Percentiles rank a stretch among this genome's conserved stretches.
Evolutionary conservation across 2,888 invertebrate species (phyloP).

Genomic region (Empis livida): DNA sequence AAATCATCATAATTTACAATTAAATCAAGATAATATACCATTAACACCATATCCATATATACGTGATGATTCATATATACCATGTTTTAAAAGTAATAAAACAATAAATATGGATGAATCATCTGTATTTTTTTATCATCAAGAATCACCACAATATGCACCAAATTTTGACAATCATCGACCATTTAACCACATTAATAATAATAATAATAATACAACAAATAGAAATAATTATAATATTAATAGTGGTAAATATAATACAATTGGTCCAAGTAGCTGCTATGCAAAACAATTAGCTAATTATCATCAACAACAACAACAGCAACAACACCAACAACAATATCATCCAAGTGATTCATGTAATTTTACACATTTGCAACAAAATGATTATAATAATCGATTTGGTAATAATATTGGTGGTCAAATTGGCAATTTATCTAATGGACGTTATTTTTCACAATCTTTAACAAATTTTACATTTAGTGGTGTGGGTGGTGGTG

Average conservation of each 20-base stretch:
- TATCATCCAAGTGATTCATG: slow-evolving; percentile 6
- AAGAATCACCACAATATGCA: slow-evolving; percentile 14
- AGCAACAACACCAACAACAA: slow-evolving; percentile 13
- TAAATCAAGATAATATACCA: slow-evolving; percentile 11
- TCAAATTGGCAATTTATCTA: neutral
- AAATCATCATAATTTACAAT: neutral
- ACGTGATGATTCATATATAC: slow-evolving; percentile 9
- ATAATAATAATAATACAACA: neutral
- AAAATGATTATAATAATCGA: neutral
- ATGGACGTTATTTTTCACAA: slow-evolving; percentile 31
- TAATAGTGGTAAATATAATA: slow-evolving; percentile 30
- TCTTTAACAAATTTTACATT: slow-evolving; percentile 33
- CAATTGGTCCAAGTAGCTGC: slow-evolving; percentile 34
- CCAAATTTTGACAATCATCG: slow-evolving; percentile 15
- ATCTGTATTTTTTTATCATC: slow-evolving; percentile 15
- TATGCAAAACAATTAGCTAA: slow-evolving; percentile 30
- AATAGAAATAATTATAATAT: neutral
- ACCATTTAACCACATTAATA: neutral
- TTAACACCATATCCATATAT: slow-evolving; percentile 9
- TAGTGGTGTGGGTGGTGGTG: slow-evolving; percentile 5
- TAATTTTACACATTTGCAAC: neutral
- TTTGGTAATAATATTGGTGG: neutral
- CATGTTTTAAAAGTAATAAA: slow-evolving; percentile 10
- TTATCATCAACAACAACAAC: slow-evolving; percentile 24
- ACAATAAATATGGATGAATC: slow-evolving; percentile 6